phyloP scores from a whole-genome alignment of 1,140 invertebrate species.

The Homalodisca vitripennis region DNA sequence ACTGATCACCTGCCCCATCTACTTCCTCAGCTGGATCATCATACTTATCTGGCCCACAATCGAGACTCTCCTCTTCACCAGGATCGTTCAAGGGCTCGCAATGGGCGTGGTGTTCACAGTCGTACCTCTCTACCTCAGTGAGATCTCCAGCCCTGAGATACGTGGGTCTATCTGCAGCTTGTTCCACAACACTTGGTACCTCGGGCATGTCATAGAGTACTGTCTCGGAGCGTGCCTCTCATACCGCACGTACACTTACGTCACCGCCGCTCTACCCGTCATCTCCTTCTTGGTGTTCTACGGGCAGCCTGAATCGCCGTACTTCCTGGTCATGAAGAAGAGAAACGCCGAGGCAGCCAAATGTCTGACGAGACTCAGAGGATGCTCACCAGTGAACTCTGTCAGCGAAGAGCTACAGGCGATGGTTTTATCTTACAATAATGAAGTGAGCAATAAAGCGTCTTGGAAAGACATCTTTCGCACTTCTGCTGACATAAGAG shows the following conservation, averaged over 20 bases:
- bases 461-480: constrained; percentile 34
- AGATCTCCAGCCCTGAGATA: constrained; percentile 57
- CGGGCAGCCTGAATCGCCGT: constrained; percentile 81
- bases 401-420: constrained; percentile 34
- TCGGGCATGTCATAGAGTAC: constrained; percentile 79
- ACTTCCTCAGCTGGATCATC: constrained; percentile 70
- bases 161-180: constrained; percentile 33
- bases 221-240: constrained; percentile 67
- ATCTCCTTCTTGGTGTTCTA: constrained; percentile 65
- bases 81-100: constrained; percentile 56
- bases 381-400: constrained; percentile 1
- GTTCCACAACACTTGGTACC: constrained; percentile 44
- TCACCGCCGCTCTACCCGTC: constrained; percentile 59
- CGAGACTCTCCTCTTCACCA: constrained; percentile 34
- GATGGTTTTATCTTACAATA: constrained; percentile 33
- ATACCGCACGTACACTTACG: constrained; percentile 65
- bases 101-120: constrained; percentile 73
- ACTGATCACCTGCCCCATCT: constrained; percentile 65
- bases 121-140: constrained; percentile 81
- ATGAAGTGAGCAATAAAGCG: constrained; percentile 26
- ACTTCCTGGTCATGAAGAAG: constrained; percentile 61
- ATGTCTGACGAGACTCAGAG: constrained; percentile 65
- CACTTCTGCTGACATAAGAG: constrained; percentile 28
- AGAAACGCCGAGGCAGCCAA: constrained; percentile 60
- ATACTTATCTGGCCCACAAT: constrained; percentile 62